Conservation (phyloP, 2,113 vertebrate species). For the Trogon melanurus region DNA sequence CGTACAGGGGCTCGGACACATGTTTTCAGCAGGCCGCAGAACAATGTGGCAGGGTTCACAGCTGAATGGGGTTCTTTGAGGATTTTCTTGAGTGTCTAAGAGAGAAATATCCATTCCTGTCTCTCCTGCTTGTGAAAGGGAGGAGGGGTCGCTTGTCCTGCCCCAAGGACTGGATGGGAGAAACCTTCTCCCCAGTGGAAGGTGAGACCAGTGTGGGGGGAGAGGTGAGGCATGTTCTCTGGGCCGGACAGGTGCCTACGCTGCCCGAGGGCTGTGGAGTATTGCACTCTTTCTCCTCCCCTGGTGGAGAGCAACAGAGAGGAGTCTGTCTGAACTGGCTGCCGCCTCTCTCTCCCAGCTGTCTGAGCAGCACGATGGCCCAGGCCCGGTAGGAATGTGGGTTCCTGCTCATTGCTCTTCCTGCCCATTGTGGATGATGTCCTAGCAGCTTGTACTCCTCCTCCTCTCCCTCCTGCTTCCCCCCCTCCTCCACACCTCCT, state of each 20-base stretch:
- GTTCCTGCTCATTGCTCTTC: constrained; percentile 55
- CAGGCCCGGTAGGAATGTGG: not conserved
- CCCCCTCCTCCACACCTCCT: not conserved
- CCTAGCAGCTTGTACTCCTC: constrained; percentile 44
- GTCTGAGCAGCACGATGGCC: not conserved
- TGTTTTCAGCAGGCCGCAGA: constrained; percentile 36
- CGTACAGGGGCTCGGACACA: constrained; percentile 25
- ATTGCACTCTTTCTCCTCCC: constrained; percentile 23
- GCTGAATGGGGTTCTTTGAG: constrained; percentile 33
- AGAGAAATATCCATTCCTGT: constrained; percentile 54
- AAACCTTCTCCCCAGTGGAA: constrained; percentile 20
- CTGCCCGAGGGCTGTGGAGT: constrained; percentile 18
- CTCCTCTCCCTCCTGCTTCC: constrained; percentile 18
- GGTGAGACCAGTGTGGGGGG: constrained; percentile 25
- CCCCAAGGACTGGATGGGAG: constrained; percentile 50
- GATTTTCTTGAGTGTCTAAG: constrained; percentile 64
- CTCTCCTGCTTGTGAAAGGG: constrained; percentile 30
- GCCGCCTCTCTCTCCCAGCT: constrained; percentile 35
- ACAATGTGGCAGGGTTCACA: constrained; percentile 42
- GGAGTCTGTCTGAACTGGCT: constrained; percentile 25
- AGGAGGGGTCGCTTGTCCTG: constrained; percentile 35
- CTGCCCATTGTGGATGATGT: constrained; percentile 54
- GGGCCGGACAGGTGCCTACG: constrained; percentile 12
- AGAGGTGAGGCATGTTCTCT: constrained; percentile 34
- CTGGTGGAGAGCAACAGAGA: constrained; percentile 33